A percentile compares a stretch with the other conserved stretches of the same genome.
Conservation (phyloP, 2,113 vertebrate genomes). For the Melanocharis versteri region DNA sequence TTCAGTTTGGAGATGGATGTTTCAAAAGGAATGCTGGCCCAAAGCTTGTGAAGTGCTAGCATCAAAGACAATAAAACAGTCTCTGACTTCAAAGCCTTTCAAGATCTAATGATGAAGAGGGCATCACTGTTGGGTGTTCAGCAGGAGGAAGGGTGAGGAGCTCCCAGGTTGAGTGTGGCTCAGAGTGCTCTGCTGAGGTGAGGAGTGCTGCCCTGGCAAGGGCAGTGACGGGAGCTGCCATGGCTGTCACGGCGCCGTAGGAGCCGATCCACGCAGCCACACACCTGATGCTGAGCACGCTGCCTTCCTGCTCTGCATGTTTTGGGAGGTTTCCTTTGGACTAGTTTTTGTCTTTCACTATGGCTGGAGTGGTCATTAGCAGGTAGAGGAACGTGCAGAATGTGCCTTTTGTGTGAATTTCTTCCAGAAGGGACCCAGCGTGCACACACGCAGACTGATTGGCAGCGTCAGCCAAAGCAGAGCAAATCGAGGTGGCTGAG, state of each 20-base stretch:
- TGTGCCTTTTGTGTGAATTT: not conserved
- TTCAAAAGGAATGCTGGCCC: not conserved
- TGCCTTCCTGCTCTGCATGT: fast-evolving
- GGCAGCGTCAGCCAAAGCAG: not conserved
- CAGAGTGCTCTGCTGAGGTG: not conserved
- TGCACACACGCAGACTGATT: fast-evolving
- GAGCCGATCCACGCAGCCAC: fast-evolving
- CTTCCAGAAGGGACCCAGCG: not conserved
- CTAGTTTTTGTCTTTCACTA: not conserved
- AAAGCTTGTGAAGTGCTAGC: not conserved
- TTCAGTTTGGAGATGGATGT: not conserved
- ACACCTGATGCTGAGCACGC: fast-evolving
- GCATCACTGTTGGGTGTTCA: not conserved
- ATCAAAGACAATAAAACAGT: not conserved
- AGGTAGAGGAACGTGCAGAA: not conserved
- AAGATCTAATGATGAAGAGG: not conserved
- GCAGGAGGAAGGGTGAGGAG: not conserved
- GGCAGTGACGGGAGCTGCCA: fast-evolving
- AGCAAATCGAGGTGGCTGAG: not conserved
- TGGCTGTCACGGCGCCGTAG: fast-evolving
- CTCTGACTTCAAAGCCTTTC: not conserved
- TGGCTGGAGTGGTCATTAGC: not conserved
- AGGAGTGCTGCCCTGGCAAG: not conserved
- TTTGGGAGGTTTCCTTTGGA: not conserved
- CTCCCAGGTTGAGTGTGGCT: not conserved